Percentiles rank a stretch among this genome's conserved stretches.
Evolutionary conservation across 2,888 invertebrate genomes (phyloP).

Genomic region (Drosophila anomelani): DNA sequence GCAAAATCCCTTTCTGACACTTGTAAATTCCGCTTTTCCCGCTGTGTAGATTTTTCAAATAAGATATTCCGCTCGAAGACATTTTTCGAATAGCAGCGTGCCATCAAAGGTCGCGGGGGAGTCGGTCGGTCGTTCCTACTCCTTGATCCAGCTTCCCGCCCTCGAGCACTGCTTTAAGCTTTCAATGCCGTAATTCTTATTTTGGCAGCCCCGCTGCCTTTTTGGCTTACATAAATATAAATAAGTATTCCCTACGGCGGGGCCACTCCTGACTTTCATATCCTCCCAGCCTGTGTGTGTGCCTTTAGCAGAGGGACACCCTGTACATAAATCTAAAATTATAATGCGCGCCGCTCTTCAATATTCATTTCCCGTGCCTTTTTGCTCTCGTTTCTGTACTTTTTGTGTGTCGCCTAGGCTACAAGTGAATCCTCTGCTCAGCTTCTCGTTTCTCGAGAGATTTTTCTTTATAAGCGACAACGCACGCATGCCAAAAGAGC

Average conservation of each 20-base stretch:
- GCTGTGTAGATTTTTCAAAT: conserved; percentile 7
- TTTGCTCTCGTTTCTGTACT: conserved; percentile 4
- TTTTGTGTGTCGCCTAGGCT: conserved; percentile 44
- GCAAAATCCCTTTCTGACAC: background rate
- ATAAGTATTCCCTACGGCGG: conserved; percentile 34
- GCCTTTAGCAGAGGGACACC: conserved; percentile 40
- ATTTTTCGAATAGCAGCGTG: conserved; percentile 19
- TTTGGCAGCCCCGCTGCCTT: conserved; percentile 43
- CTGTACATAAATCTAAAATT: conserved; percentile 76
- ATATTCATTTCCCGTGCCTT: conserved; percentile 55
- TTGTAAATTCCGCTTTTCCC: background rate
- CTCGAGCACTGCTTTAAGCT: conserved; percentile 27
- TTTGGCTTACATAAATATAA: conserved; percentile 48
- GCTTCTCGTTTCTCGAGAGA: conserved; percentile 67
- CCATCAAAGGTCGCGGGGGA: conserved; percentile 6
- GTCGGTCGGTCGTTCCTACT: background rate
- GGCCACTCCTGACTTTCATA: conserved; percentile 6
- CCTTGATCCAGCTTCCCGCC: conserved; percentile 6
- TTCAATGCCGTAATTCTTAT: conserved; percentile 47
- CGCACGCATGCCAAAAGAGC: conserved; percentile 43
- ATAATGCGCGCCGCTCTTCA: conserved; percentile 68
- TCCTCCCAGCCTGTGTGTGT: conserved; percentile 4
- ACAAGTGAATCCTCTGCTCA: conserved; percentile 50
- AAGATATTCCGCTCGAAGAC: conserved; percentile 11
- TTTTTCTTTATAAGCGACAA: conserved; percentile 54